Base-by-base conservation (phyloP, 92 coral and sea anemone species). In the Porites divaricata region DNA sequence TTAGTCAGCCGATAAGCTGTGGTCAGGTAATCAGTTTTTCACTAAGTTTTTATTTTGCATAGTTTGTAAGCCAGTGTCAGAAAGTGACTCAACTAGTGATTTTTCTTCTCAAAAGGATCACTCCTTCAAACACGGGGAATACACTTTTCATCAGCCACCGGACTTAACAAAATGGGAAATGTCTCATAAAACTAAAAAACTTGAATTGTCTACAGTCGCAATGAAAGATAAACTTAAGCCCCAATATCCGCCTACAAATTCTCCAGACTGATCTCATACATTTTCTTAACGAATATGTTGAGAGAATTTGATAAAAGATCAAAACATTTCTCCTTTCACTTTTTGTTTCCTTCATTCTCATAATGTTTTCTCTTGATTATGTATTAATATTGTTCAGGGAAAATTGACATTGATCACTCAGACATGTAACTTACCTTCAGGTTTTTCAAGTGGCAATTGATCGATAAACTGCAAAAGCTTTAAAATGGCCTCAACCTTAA, bases 371-470 rank as follows among this genome's bases (percentile, higher is more conserved):
- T 35, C 45, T 35, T 35, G 45, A 35, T 4, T 35, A 35, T 35
- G 45, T 35, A 0, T 35, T 35, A 35, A 35, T 35, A 35, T 35
- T 35, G 45, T 35, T 35, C 0, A 35, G 45, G 4, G 45, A 0
- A 35, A 35, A 4, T 35, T 35, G 45, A 35, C 7, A 35, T 35
- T 35, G 45, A 4, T 35, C 45, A 35, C 45, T 35, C 0, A 4
- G 45, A 3, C 7, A 35, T 53, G 15, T 53, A 10, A 53, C 15
- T 8, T 72, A 94, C 98, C 98, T 94, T 92, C 98, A 4, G 92
- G 92, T 68, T 96, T 96, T 57, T 94, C 98, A 19, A 88, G 81
- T 3, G 99, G 99, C 58, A 96, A 85, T 25, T 84, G 66, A 56
- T 87, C 85, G 10, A 92, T 71, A 87, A 90, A 96, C 71, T 92